phyloP scores from a whole-genome alignment of 2,888 invertebrate genomes.

The Cheilosia vulpina region DNA sequence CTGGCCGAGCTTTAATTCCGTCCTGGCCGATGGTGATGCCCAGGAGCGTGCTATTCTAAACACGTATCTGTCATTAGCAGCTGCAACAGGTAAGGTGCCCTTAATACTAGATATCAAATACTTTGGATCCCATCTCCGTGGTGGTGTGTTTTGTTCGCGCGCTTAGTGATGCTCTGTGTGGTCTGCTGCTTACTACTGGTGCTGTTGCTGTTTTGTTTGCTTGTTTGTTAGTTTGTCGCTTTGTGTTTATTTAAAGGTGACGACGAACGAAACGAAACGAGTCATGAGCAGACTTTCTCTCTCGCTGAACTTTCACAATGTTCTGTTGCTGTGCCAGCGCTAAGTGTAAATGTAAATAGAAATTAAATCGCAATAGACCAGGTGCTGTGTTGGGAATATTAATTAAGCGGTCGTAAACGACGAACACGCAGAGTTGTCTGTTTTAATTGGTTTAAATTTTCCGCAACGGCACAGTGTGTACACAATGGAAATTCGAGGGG shows the following conservation, averaged over 20 bases:
- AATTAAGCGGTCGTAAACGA: constrained; percentile 68
- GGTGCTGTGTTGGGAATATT: constrained; percentile 72
- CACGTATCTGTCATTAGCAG: constrained; percentile 94
- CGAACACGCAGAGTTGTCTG: constrained; percentile 49
- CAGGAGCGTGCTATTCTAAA: constrained; percentile 95
- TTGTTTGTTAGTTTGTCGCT: constrained; percentile 59
- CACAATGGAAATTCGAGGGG: constrained; percentile 27
- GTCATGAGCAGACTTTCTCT: constrained; percentile 18
- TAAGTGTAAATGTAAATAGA: constrained; percentile 82
- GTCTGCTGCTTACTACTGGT: constrained; percentile 23
- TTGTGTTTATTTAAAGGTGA: constrained; percentile 51
- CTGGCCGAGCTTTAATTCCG: constrained; percentile 99
- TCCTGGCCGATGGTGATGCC: constrained; percentile 88
- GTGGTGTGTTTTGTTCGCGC: constrained; percentile 40
- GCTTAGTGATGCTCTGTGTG: constrained; percentile 19
- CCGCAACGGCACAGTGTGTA: constrained; percentile 16
- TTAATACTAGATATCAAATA: neutral
- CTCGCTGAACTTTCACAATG: constrained; percentile 23
- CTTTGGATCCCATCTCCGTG: neutral
- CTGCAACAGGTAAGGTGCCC: constrained; percentile 86
- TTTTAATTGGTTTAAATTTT: constrained; percentile 65
- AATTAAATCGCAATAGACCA: constrained; percentile 80
- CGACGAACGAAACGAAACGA: neutral
- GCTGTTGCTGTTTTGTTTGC: constrained; percentile 28
- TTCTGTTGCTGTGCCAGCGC: constrained; percentile 60